Conservation (phyloP, 2,797 vertebrate genomes). For the Bucorvus abyssinicus region DNA sequence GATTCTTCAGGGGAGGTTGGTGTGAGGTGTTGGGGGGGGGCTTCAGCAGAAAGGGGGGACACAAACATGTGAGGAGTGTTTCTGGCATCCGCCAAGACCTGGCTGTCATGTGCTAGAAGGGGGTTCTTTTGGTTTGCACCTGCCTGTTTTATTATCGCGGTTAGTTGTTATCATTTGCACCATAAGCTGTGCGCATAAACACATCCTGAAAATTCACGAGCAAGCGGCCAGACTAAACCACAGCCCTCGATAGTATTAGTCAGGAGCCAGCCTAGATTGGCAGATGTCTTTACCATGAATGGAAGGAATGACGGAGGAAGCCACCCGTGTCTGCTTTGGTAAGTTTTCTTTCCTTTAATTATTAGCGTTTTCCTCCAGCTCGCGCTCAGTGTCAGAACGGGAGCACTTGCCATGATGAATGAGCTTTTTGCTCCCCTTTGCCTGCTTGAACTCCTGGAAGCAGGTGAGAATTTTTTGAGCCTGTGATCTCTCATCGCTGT, state of each 20-base stretch:
- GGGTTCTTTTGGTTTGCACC: background rate
- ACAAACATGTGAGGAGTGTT: background rate
- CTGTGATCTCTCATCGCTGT: background rate
- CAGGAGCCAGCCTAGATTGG: background rate
- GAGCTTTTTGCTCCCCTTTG: background rate
- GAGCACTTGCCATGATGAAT: background rate
- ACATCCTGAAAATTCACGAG: background rate
- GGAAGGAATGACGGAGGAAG: slow-evolving; percentile 30
- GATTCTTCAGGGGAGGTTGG: background rate
- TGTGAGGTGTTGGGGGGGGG: background rate
- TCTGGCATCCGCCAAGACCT: background rate
- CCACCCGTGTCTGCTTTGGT: slow-evolving; percentile 29
- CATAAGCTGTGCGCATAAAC: background rate
- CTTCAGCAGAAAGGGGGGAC: background rate
- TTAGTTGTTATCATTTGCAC: background rate
- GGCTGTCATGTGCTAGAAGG: background rate
- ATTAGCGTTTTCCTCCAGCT: background rate
- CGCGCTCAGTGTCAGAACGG: background rate
- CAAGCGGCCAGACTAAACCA: background rate
- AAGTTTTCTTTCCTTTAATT: slow-evolving; percentile 39
- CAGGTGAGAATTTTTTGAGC: background rate
- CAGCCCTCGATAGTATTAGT: background rate
- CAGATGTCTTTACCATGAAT: slow-evolving; percentile 36
- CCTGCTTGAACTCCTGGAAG: background rate
- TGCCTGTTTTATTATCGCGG: background rate